Evolutionary conservation across 1,140 invertebrate species (phyloP).

Genomic region (Habropoda laboriosa): DNA sequence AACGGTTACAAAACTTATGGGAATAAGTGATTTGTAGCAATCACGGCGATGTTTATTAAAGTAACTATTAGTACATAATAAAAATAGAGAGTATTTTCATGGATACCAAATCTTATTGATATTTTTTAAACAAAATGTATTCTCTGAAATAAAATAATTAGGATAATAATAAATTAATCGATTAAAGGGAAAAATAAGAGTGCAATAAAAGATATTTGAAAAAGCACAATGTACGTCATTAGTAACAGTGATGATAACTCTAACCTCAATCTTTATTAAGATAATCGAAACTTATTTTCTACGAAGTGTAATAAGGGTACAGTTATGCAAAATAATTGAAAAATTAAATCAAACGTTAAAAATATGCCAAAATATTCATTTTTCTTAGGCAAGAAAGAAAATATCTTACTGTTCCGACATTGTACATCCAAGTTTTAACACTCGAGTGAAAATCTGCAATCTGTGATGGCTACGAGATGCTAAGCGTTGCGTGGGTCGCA

Average conservation of each 20-base stretch:
- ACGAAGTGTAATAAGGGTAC: not conserved
- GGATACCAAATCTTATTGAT: not conserved
- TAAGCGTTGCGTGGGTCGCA: slow-evolving; percentile 14
- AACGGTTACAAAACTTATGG: not conserved
- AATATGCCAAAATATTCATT: not conserved
- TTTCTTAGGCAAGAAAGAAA: not conserved
- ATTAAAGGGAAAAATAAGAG: not conserved
- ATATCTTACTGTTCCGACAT: slow-evolving; percentile 63
- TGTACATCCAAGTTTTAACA: slow-evolving; percentile 10
- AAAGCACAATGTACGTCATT: slow-evolving; percentile 62
- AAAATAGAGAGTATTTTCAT: not conserved
- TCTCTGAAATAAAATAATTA: not conserved
- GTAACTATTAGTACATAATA: not conserved
- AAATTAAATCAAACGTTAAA: not conserved
- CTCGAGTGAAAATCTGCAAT: slow-evolving; percentile 6
- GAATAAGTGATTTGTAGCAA: not conserved
- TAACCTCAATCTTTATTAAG: slow-evolving; percentile 57
- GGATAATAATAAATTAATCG: not conserved
- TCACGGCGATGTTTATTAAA: not conserved
- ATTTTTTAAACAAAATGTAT: not conserved
- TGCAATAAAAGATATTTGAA: slow-evolving; percentile 15
- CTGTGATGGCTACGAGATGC: slow-evolving; percentile 7
- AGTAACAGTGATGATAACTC: slow-evolving; percentile 46
- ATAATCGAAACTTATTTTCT: not conserved
- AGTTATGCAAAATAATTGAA: not conserved